Base-by-base conservation (phyloP, 2,797 vertebrate genomes). In the Xerus rutilus region DNA sequence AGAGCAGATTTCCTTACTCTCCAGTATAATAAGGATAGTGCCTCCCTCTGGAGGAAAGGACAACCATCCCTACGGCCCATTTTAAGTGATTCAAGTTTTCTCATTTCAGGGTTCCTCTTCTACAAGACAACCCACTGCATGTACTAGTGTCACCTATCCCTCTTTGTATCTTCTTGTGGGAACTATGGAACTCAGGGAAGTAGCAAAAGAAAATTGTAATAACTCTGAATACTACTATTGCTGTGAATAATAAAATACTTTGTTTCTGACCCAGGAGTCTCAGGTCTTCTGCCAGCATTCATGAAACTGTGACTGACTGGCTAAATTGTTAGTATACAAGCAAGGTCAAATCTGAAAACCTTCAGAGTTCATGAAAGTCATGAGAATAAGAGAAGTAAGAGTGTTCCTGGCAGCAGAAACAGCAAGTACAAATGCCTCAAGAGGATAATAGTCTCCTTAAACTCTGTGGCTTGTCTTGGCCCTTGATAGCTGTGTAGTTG, bases 201-300 rank as follows among this genome's bases (percentile, higher is more conserved):
- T 67, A 79, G 70, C 45, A 73, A 52, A 92, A 95, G 72, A 90
- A 95, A 90, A 86, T 21, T 39, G 12, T 73, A 77, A 87, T 85
- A 90, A 90, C 43, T 91, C 82, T 52, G 30, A 81, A 90, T 89
- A 87, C 59, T 62, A 18, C 11, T 81, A 89, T 45, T 92, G 47
- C n/a, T 84, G 21, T 94, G 65, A 95, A 49, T 54, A 96, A 92
- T 73, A 57, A 49, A 90, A 25, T 84, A 72, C 30, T 72, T 57
- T 77, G 62, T 74, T 69, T 96, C 89, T 94, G 49, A 92, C 35
- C 81, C 73, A 82, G 10, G 84, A 83, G 35, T 30, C 49, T 78
- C 73, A 86, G 49, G 64, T 89, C 85, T 88, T 95, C 74, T 86
- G 45, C 57, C 64, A 70, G 91, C 47, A 81, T 28, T 52, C 72